These are phyloP conservation scores for Drosophila pandora DNA, from an alignment of 1,140 invertebrate species.

Conservation along the genomic window DNA sequence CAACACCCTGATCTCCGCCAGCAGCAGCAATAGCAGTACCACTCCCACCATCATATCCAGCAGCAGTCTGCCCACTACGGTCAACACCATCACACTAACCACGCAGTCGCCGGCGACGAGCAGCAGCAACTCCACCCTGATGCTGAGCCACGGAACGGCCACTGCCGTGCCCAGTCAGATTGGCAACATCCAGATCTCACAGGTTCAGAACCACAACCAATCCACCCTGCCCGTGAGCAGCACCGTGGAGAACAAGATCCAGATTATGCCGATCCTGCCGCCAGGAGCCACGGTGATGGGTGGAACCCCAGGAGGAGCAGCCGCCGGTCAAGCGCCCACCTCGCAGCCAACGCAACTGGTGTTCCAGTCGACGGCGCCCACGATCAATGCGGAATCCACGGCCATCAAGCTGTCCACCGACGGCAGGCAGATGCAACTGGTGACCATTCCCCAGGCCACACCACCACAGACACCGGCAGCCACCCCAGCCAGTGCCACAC, in stretches of 20 bases:
- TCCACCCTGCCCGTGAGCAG: conserved; percentile 54
- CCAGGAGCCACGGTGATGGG: conserved; percentile 69
- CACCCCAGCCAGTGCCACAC: conserved; percentile 3
- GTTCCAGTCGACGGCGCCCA: conserved; percentile 45
- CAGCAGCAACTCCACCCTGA: conserved; percentile 42
- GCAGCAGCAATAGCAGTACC: conserved; percentile 16
- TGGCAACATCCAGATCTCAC: conserved; percentile 83
- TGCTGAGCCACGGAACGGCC: conserved; percentile 49
- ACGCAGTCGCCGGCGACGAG: conserved; percentile 24
- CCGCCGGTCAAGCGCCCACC: conserved; percentile 19
- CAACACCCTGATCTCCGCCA: conserved; percentile 13
- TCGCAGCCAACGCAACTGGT: conserved; percentile 49
- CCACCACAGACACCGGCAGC: conserved; percentile 4
- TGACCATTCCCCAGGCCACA: conserved; percentile 64
- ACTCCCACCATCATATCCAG: conserved; percentile 19
- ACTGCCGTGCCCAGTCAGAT: conserved; percentile 83
- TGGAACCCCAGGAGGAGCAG: conserved; percentile 34
- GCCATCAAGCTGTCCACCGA: conserved; percentile 64
- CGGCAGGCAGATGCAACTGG: conserved; percentile 76
- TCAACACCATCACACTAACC: conserved; percentile 55
- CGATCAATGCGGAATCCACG: conserved; percentile 34
- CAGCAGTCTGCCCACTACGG: conserved; percentile 31
- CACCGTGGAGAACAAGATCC: conserved; percentile 82
- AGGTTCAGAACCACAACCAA: conserved; percentile 65
- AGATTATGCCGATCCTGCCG: conserved; percentile 82